These are phyloP conservation scores for Amblyornis subalaris DNA, from an alignment of 2,113 vertebrate genomes.

Conservation along the genomic window DNA sequence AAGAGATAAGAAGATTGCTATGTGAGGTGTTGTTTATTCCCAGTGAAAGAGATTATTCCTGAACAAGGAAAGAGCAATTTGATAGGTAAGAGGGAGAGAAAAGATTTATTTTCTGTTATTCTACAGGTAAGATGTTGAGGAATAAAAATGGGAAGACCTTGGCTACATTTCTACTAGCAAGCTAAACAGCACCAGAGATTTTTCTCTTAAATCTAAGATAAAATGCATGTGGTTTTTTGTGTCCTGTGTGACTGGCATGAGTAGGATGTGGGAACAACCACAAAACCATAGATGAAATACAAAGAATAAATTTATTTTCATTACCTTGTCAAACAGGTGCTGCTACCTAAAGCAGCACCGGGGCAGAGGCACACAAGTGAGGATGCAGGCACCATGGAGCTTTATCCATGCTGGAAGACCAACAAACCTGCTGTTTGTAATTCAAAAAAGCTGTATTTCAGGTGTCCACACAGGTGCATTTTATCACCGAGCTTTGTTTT, in stretches of 20 bases:
- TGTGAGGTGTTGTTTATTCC: not conserved
- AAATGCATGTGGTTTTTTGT: not conserved
- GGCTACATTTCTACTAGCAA: not conserved
- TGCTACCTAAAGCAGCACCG: not conserved
- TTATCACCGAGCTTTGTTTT: not conserved
- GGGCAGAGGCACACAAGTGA: not conserved
- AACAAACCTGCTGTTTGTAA: not conserved
- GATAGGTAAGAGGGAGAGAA: not conserved
- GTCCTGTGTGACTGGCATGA: accelerated
- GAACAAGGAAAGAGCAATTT: not conserved
- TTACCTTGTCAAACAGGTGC: not conserved
- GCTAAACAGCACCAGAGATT: not conserved
- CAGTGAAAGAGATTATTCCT: not conserved
- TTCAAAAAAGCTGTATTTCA: not conserved
- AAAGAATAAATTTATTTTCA: not conserved
- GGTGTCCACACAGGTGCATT: not conserved
- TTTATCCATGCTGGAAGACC: not conserved
- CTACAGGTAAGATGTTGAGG: not conserved
- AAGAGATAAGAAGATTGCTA: not conserved
- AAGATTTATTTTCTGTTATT: not conserved
- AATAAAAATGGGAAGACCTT: not conserved
- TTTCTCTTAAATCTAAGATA: not conserved
- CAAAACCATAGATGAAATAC: not conserved
- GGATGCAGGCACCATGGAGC: not conserved
- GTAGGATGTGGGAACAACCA: not conserved